Conservation (phyloP, 2,113 vertebrate species). For the Lepidothrix coronata region DNA sequence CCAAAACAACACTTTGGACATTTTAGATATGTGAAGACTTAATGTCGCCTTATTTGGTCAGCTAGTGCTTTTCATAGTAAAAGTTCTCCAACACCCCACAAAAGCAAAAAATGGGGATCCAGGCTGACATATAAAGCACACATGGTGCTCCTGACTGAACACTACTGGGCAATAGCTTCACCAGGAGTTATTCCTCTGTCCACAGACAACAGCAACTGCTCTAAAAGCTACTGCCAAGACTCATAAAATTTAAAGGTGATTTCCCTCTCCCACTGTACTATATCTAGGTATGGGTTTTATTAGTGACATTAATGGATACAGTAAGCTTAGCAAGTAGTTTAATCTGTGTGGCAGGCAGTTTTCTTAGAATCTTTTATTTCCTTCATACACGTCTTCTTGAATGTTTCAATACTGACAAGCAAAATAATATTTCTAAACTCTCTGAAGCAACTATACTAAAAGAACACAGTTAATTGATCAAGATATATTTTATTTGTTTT, state of each 20-base stretch:
- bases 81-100: neutral
- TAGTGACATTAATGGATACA: neutral
- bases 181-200: neutral
- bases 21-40: neutral
- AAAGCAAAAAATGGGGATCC: neutral
- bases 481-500: neutral
- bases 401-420: neutral
- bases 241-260: neutral
- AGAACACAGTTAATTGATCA: neutral
- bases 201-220: neutral
- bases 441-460: neutral
- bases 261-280: neutral
- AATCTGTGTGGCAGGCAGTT: neutral
- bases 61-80: neutral
- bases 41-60: neutral
- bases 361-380: neutral
- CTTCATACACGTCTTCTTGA: fast-evolving
- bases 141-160: neutral
- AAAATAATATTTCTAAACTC: neutral
- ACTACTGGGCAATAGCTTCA: neutral
- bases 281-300: neutral
- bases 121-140: neutral
- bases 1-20: neutral
- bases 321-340: neutral
- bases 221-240: neutral